phyloP scores from a whole-genome alignment of 2,888 invertebrate genomes.

The Drosophila eohydei region DNA sequence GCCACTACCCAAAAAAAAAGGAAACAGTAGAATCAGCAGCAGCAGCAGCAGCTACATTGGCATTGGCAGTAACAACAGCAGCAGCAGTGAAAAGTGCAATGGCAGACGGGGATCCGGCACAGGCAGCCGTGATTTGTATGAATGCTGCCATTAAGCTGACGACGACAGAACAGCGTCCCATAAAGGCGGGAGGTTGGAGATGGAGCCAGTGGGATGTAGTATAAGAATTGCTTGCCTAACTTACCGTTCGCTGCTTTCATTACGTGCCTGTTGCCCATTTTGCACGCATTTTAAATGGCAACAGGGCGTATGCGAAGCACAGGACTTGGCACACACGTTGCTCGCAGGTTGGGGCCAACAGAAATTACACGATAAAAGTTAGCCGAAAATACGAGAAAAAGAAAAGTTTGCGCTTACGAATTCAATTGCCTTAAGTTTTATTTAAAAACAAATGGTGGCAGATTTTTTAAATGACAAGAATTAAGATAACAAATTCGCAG shows the following conservation, averaged over 20 bases:
- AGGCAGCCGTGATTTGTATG: slow-evolving; percentile 68
- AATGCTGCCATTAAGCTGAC: slow-evolving; percentile 70
- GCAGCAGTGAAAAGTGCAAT: slow-evolving; percentile 65
- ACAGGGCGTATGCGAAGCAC: slow-evolving; percentile 55
- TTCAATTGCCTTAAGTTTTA: slow-evolving; percentile 75
- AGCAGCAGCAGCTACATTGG: slow-evolving; percentile 21
- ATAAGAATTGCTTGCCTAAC: slow-evolving; percentile 24
- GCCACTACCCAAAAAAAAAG: slow-evolving; percentile 19
- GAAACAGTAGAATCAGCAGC: slow-evolving; percentile 21
- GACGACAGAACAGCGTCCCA: slow-evolving; percentile 18
- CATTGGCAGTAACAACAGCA: slow-evolving; percentile 10
- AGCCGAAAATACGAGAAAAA: slow-evolving; percentile 3
- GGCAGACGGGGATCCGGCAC: slow-evolving; percentile 45
- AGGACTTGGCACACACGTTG: slow-evolving; percentile 12
- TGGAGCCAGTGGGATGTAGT: neutral
- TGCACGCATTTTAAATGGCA: slow-evolving; percentile 30
- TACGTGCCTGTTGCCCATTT: slow-evolving; percentile 39
- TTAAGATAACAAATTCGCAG: slow-evolving; percentile 79
- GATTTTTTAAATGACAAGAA: slow-evolving; percentile 77
- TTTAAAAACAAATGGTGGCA: slow-evolving; percentile 72
- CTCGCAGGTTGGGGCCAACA: slow-evolving; percentile 14
- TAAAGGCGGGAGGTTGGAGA: neutral
- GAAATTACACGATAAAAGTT: slow-evolving; percentile 54
- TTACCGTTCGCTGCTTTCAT: slow-evolving; percentile 37
- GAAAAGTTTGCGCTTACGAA: slow-evolving; percentile 51